Evolutionary conservation across 37 sponge, comb jelly and placozoan species (phyloP), one percentile per base, ranked within the genome.

Genomic region (Sycon ciliatum): DNA sequence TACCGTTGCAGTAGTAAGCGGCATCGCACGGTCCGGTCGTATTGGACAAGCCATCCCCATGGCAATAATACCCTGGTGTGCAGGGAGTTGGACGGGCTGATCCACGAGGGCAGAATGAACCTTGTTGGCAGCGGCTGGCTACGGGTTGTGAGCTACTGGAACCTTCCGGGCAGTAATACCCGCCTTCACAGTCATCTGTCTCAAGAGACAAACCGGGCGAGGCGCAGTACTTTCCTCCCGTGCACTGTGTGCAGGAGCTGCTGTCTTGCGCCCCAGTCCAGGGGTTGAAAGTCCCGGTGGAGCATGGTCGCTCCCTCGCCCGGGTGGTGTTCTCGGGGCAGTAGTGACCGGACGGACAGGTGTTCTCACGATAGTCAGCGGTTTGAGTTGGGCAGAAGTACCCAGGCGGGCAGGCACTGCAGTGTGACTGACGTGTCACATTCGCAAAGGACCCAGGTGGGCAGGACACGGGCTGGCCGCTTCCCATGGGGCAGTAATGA

Each of bases 281-380:
- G 16, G 9, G 7, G 30, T 60, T 75, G 67, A 68, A 75, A 23
- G 38, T 75, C 18, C 76, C 76, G 9, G 57, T 18, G 4, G 78
- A 72, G 39, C 78, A 77, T 11, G 57, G 55, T 16, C 32, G 73
- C 37, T 76, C 68, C 34, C 56, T 75, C 22, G 57, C 29, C 18
- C 13, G 24, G 11, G 18, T 75, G 3, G 78, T 73, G 11, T 46
- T 46, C 3, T 9, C 57, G 7, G 78, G 78, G 69, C 78, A 77
- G 60, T 77, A 77, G 60, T 77, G 61, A 9, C 78, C 78, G 3
- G 71, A 35, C 7, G 78, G 78, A 75, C 78, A 77, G 24, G 26
- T 28, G 63, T 18, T 60, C 9, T 38, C 26, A 30, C 16, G 22
- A 28, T 23, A 60, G 26, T 9, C 16, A 11, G 63, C 7, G 9